phyloP scores from a whole-genome alignment of 2,888 invertebrate species.

The Geotrupes spiniger region DNA sequence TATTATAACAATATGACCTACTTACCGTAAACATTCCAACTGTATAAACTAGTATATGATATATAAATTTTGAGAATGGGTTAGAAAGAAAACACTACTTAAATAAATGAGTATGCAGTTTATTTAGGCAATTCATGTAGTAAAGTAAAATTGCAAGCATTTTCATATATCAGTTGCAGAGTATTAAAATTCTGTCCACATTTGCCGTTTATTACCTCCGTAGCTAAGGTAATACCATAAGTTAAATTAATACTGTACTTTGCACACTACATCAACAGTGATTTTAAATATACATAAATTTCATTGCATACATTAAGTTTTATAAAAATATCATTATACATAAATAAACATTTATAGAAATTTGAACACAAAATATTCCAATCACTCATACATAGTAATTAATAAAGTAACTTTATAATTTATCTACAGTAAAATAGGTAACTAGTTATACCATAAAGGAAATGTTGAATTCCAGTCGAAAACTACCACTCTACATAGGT shows the following conservation, averaged over 20 bases:
- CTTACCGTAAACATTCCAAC: too few relatives aligned
- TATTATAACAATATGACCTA: too few relatives aligned
- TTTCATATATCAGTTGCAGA: slow-evolving; percentile 28
- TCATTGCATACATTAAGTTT: slow-evolving; percentile 32
- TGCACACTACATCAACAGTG: slow-evolving; percentile 31
- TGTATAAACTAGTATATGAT: too few relatives aligned
- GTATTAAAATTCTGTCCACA: slow-evolving; percentile 29
- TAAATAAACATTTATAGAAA: slow-evolving; percentile 23
- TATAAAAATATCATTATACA: slow-evolving; percentile 35
- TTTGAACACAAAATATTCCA: slow-evolving; percentile 15
- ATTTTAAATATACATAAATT: slow-evolving; percentile 28
- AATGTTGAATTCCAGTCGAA: slow-evolving; percentile 18
- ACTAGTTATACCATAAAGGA: slow-evolving; percentile 22
- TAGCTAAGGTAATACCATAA: slow-evolving; percentile 22
- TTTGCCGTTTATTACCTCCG: slow-evolving; percentile 24
- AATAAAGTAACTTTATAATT: slow-evolving; percentile 9
- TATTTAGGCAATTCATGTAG: slow-evolving; percentile 37
- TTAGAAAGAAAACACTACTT: slow-evolving; percentile 18
- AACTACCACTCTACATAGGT: slow-evolving; percentile 33
- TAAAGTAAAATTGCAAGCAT: slow-evolving; percentile 32
- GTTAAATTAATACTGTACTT: slow-evolving; percentile 23
- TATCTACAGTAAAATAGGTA: slow-evolving; percentile 23
- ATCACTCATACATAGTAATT: slow-evolving; percentile 12
- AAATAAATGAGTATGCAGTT: slow-evolving; percentile 39
- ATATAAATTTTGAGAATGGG: neutral